Evolutionary conservation across 1,140 invertebrate genomes (phyloP).

Genomic region (Pissodes strobi): DNA sequence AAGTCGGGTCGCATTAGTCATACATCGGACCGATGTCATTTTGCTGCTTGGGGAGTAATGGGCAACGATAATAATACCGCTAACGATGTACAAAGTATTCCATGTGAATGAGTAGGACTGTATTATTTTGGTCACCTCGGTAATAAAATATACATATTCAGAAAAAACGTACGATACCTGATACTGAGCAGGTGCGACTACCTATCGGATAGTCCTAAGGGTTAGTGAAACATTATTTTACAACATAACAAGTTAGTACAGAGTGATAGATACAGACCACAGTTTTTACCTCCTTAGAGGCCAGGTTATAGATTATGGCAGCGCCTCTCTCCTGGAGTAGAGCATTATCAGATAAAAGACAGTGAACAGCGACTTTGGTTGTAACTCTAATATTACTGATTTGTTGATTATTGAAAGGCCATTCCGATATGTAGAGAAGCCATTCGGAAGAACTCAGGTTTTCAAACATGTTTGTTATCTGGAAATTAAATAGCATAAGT

Average conservation of each 20-base stretch:
- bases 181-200: no score
- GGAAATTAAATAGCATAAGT: conserved; percentile 13
- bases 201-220: no score
- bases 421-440: conserved; percentile 91
- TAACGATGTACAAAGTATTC: no score
- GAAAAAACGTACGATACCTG: no score
- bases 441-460: conserved; percentile 88
- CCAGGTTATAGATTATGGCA: conserved; percentile 88
- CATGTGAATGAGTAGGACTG: no score
- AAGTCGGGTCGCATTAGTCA: no score
- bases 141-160: no score
- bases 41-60: no score
- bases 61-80: no score
- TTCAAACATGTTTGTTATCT: conserved; percentile 91
- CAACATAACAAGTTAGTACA: conserved; percentile 4
- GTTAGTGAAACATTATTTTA: no score
- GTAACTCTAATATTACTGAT: conserved; percentile 89
- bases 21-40: no score
- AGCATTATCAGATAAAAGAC: conserved; percentile 73
- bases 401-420: conserved; percentile 72
- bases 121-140: no score
- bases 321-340: conserved; percentile 79
- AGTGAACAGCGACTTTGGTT: conserved; percentile 88
- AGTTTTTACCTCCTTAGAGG: conserved; percentile 95
- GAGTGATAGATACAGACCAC: conserved; percentile 80